Conservation (phyloP, 2,113 vertebrate genomes). For the Sprattus sprattus region DNA sequence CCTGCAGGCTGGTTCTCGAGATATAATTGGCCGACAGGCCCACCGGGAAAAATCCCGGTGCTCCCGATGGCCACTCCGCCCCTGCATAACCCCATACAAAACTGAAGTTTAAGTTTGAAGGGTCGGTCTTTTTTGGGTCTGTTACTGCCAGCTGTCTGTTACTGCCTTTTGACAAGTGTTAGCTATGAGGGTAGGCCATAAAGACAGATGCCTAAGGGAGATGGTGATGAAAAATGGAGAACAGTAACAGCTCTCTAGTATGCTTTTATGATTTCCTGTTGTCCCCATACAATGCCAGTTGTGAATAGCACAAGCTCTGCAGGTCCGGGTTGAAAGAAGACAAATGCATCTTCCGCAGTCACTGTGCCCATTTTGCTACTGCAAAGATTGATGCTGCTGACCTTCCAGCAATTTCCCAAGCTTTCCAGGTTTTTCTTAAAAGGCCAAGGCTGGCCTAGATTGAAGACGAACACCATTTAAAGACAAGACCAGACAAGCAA, state of each 20-base stretch:
- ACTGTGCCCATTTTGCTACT: not conserved
- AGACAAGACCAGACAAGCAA: not conserved
- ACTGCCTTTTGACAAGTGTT: not conserved
- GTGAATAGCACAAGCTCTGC: not conserved
- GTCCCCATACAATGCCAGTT: not conserved
- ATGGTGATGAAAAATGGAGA: not conserved
- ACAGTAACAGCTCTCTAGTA: not conserved
- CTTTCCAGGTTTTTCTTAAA: not conserved
- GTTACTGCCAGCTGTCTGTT: not conserved
- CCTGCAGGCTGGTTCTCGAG: too few species aligned
- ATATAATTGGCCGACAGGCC: too few species aligned
- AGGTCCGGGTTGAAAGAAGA: not conserved
- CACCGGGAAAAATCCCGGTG: too few species aligned
- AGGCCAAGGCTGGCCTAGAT: not conserved
- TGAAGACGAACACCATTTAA: not conserved
- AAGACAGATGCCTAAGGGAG: not conserved
- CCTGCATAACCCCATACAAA: too few species aligned
- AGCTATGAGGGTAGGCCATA: not conserved
- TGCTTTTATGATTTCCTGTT: not conserved
- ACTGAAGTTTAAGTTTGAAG: too few species aligned
- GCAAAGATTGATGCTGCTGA: not conserved
- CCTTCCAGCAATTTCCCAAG: constrained; percentile 4
- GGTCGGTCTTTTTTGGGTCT: not conserved
- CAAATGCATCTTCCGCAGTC: not conserved
- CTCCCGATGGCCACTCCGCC: too few species aligned